A percentile compares a stretch with the other conserved stretches of the same genome.
Evolutionary conservation across 2,113 vertebrate species (phyloP).

Genomic region (Calyptomena viridis): DNA sequence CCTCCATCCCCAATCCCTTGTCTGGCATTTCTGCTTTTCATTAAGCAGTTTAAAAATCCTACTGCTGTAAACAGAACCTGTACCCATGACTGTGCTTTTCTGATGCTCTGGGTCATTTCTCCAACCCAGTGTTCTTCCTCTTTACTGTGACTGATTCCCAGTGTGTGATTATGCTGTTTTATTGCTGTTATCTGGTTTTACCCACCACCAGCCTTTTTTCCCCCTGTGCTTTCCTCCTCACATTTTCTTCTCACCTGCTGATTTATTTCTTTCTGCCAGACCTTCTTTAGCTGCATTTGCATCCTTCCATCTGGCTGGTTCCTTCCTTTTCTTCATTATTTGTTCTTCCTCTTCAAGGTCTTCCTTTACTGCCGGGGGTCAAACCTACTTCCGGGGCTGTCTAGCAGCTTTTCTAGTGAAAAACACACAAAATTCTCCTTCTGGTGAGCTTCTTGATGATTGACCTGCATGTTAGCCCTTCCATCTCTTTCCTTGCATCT

Average conservation of each 20-base stretch:
- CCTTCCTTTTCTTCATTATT: neutral
- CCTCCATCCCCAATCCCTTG: fast-evolving
- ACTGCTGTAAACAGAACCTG: neutral
- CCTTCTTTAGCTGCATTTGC: neutral
- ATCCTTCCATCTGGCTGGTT: neutral
- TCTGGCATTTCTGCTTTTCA: neutral
- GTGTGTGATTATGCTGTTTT: neutral
- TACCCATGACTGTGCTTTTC: fast-evolving
- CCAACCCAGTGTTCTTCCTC: neutral
- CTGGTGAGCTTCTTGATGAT: neutral
- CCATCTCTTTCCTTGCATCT: neutral
- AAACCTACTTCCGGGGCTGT: neutral
- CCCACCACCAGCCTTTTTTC: neutral
- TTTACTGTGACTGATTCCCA: neutral
- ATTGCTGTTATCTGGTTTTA: neutral
- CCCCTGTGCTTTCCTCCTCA: neutral
- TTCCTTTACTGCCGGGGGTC: neutral
- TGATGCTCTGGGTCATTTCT: neutral
- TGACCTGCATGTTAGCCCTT: neutral
- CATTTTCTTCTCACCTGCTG: neutral
- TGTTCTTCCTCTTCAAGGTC: neutral
- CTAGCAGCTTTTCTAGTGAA: neutral
- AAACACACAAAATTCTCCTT: neutral
- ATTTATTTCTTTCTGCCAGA: neutral
- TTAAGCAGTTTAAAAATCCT: neutral